Base-by-base conservation (phyloP, 2,797 vertebrate genomes). In the Paratrypauchen microcephalus region DNA sequence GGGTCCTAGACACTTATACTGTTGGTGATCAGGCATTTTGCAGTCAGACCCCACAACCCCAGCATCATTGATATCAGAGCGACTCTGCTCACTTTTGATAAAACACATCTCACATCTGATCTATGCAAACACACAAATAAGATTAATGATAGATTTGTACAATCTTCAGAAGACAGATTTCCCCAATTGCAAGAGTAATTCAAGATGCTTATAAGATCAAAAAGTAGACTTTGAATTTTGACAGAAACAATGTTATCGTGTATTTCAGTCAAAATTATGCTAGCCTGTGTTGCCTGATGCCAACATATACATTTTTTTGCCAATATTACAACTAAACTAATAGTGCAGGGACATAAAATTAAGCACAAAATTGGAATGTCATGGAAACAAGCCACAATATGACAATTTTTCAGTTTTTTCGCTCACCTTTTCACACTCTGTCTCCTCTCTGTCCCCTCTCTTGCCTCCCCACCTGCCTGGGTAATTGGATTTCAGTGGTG, bases 401-500 rank as follows among this genome's bases (percentile, higher is more conserved):
- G 28, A 57, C 66, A 82, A 78, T 79, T 61, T 32, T 77, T 75
- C 56, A 60, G 59, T 73, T 68, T 68, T 67, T 68, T 54, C 32
- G 63, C 57, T 60, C 67, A 69, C 70, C 24, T 47, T 76, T 70
- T 30, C 30, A 69, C 66, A 13, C 62, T 57, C 45, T 15, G 12
- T 64, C 67, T 45, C 70, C 69, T 77, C 71, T 41, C 68, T 54
- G 66, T 71, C 66, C 75, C 41, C 62, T 74, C 66, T 66, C 75
- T 83, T 78, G 75, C 79, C 83, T 85, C 75, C 78, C 83, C 85
- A 80, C 85, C 77, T 82, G 78, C 81, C 76, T 86, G 75, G 82
- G 82, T 90, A 90, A 92, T 90, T 92, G 87, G 86, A 90, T 91
- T 91, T 86, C 70, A 83, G 76, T 74, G 62, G 79, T 77, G 79